These are phyloP conservation scores for Conchocele bisecta DNA, from an alignment of 2,888 invertebrate species.

Conservation along the genomic window DNA sequence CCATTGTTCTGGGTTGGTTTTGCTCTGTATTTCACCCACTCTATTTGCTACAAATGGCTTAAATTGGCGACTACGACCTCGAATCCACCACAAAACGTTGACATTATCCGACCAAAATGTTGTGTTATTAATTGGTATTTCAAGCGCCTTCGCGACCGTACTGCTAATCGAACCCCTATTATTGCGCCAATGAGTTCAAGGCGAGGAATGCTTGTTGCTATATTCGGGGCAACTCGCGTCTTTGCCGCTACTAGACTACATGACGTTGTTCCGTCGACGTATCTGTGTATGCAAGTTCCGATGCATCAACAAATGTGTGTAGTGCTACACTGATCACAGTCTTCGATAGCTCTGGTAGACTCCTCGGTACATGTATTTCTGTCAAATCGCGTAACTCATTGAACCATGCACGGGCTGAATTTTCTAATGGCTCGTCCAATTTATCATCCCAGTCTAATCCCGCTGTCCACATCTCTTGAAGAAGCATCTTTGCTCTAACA, in stretches of 20 bases:
- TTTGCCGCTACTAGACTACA: constrained; percentile 30
- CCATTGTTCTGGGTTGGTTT: constrained; percentile 39
- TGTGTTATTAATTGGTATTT: background rate
- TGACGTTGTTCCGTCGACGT: background rate
- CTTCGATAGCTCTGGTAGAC: background rate
- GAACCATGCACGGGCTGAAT: constrained; percentile 3
- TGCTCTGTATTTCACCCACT: constrained; percentile 50
- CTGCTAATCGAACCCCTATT: constrained; percentile 6
- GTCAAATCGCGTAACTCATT: constrained; percentile 7
- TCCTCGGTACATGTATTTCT: constrained; percentile 37
- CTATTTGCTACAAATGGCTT: constrained; percentile 59
- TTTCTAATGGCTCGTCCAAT: background rate
- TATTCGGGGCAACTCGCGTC: constrained; percentile 40
- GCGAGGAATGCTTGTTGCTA: constrained; percentile 28
- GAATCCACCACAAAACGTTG: constrained; percentile 52
- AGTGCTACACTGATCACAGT: background rate
- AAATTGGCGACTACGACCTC: constrained; percentile 31
- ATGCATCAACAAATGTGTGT: constrained; percentile 46
- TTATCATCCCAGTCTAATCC: constrained; percentile 33
- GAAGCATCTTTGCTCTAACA: constrained; percentile 25
- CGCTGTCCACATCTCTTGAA: constrained; percentile 31
- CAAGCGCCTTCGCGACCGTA: constrained; percentile 3
- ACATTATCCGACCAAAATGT: constrained; percentile 39
- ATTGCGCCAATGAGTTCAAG: constrained; percentile 44
- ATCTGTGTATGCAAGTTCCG: constrained; percentile 22